Percentiles rank a stretch among this genome's conserved stretches.
phyloP scores from a whole-genome alignment of 2,113 vertebrate genomes.

The Pelmatolapia mariae region DNA sequence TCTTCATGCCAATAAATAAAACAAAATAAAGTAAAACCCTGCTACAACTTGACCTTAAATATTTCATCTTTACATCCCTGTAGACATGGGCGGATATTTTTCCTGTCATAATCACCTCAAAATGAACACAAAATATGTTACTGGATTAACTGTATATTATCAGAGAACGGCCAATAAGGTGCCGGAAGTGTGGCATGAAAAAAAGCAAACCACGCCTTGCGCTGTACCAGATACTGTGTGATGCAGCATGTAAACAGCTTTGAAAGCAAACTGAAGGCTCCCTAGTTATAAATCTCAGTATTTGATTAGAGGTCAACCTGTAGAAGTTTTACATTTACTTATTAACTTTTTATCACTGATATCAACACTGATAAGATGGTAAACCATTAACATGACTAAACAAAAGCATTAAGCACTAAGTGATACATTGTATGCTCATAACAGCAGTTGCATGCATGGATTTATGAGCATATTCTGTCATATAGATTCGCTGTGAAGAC shows the following conservation, averaged over 20 bases:
- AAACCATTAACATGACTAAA: constrained; percentile 5
- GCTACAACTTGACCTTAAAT: neutral
- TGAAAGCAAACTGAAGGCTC: neutral
- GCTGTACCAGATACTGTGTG: neutral
- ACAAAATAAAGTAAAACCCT: neutral
- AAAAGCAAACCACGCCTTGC: neutral
- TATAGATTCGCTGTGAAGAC: fast-evolving
- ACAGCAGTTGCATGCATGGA: neutral
- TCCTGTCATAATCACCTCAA: neutral
- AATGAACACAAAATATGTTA: neutral
- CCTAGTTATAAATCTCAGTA: neutral
- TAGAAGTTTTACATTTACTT: neutral
- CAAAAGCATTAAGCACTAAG: neutral
- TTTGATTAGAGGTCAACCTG: neutral
- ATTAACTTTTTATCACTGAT: neutral
- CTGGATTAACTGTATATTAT: constrained; percentile 1
- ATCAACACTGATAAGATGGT: neutral
- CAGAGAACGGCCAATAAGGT: constrained; percentile 4
- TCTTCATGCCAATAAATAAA: neutral
- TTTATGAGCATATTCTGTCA: neutral
- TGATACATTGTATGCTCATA: neutral
- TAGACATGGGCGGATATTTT: neutral
- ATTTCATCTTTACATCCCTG: neutral
- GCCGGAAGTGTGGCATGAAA: neutral
- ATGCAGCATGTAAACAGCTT: neutral